Base-by-base conservation (phyloP, 2,113 vertebrate species). In the Paralichthys olivaceus region DNA sequence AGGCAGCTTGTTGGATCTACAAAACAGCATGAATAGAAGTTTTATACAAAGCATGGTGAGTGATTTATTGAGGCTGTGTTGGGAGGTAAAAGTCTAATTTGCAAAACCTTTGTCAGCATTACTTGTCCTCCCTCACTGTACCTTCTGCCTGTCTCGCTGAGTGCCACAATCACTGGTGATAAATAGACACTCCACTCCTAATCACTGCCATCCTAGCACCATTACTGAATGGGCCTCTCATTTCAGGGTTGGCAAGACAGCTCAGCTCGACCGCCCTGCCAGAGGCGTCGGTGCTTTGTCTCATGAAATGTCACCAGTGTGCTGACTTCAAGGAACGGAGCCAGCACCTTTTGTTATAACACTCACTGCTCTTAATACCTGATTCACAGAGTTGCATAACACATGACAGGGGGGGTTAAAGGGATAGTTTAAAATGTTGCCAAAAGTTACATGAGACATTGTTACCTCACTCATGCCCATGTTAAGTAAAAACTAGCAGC, bases 151-250 rank as follows among this genome's bases (percentile, higher is more conserved):
- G 70, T 81, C 79, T 62, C 64, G 53, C 72, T 81, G 60, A 84
- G 32, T 63, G 80, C 47, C 69, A 71, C 75, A 22, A 64, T 87
- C 85, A 55, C 69, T 14, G 56, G 57, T 87, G 89, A 90, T 87
- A 81, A 87, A 90, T 89, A 69, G 84, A 78, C 69, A 65, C 68
- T 86, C 75, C 17, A 13, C 66, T 72, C 60, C 73, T 87, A 84
- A 90, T 90, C 84, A 77, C 82, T 66, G 66, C 80, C 73, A 80
- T 87, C 53, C 45, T 54, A 57, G 73, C 66, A 56, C 81, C 77
- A 85, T 90, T 89, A 90, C 72, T 67, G 87, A 82, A 89, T 60
- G 67, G 74, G 65, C 60, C 61, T 15, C 79, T 86, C 79, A 55
- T 87, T 84, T 84, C 59, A 67, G 75, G 62, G 56, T 75, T 90